These are phyloP conservation scores for Diphyllodes magnificus DNA, from an alignment of 2,113 vertebrate species.

Conservation along the genomic window DNA sequence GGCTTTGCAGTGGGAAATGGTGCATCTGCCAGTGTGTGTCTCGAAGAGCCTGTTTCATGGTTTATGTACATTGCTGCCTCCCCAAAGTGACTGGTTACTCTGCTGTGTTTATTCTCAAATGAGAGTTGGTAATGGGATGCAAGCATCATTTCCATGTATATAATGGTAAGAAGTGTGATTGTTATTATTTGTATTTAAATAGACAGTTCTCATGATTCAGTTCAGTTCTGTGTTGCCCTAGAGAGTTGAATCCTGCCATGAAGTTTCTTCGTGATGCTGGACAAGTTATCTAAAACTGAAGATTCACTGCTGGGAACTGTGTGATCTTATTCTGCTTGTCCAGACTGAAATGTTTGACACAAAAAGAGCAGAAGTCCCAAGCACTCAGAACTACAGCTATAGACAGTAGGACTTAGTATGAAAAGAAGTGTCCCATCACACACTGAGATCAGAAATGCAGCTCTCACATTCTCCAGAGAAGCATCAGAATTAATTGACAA, in stretches of 20 bases:
- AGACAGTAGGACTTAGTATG: background rate
- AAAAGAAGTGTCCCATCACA: background rate
- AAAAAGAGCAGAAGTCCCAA: background rate
- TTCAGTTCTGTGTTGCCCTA: background rate
- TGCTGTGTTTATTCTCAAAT: background rate
- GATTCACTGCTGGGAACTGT: background rate
- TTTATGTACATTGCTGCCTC: background rate
- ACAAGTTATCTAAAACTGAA: background rate
- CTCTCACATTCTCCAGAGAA: background rate
- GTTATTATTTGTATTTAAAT: background rate
- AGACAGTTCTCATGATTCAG: background rate
- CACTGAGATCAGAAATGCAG: background rate
- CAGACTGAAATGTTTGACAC: background rate
- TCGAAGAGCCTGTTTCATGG: rapidly evolving
- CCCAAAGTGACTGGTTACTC: background rate
- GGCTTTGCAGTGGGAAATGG: background rate
- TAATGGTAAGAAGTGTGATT: background rate
- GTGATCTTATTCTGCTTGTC: background rate
- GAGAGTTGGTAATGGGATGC: background rate
- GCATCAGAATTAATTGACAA: background rate
- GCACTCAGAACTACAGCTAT: background rate
- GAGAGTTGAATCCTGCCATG: background rate
- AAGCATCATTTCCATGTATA: background rate
- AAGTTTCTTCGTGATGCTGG: background rate
- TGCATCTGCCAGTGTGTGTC: background rate